Evolutionary conservation across 2,888 invertebrate genomes (phyloP).

Genomic region (Amblyjoppa proteus): DNA sequence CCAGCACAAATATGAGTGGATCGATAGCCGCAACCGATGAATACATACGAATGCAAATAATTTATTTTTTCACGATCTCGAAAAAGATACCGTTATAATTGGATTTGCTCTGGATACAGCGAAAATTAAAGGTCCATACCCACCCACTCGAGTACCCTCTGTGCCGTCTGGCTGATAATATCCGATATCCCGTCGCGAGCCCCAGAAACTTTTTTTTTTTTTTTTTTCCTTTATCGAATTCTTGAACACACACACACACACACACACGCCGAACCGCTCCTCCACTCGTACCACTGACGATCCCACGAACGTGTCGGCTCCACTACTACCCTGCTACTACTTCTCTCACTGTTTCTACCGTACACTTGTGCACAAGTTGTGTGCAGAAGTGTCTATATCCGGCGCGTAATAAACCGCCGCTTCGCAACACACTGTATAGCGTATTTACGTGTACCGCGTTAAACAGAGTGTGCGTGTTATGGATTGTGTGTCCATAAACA

Average conservation of each 20-base stretch:
- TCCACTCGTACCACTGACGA: slow-evolving; percentile 33
- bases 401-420: slow-evolving; percentile 46
- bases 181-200: slow-evolving; percentile 26
- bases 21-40: background rate
- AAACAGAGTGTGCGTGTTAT: background rate
- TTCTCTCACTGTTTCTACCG: background rate
- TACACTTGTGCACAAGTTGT: background rate
- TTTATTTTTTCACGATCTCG: background rate
- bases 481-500: background rate
- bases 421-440: slow-evolving; percentile 9
- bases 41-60: slow-evolving; percentile 5
- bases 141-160: background rate
- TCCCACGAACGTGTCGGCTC: slow-evolving; percentile 1
- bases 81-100: slow-evolving; percentile 2
- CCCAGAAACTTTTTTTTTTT: background rate
- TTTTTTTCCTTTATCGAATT: slow-evolving; percentile 22
- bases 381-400: slow-evolving; percentile 17
- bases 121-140: background rate
- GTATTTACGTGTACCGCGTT: slow-evolving; percentile 6
- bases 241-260: slow-evolving; percentile 16
- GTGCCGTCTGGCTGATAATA: slow-evolving; percentile 33
- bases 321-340: slow-evolving; percentile 1
- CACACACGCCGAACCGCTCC: slow-evolving; percentile 19
- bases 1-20: background rate
- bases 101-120: background rate